These are phyloP conservation scores for Amphiprion clarkii DNA, from an alignment of 2,797 vertebrate genomes.

Conservation along the genomic window DNA sequence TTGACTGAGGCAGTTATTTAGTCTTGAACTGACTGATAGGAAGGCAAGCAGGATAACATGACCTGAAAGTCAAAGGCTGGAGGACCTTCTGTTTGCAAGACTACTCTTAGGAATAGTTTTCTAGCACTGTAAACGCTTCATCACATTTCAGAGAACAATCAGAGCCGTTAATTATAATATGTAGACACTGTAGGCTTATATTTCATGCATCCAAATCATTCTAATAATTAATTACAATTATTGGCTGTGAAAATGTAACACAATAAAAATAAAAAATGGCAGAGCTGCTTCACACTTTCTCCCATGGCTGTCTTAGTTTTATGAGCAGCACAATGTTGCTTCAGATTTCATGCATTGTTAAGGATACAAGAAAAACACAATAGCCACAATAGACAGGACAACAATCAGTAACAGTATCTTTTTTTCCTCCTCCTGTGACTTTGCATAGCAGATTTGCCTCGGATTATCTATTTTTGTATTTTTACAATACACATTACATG, in stretches of 20 bases:
- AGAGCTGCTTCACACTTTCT: background rate
- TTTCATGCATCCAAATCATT: background rate
- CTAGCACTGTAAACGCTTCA: background rate
- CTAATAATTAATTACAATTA: background rate
- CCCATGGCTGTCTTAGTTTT: background rate
- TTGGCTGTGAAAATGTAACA: background rate
- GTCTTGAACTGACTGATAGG: background rate
- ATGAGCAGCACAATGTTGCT: background rate
- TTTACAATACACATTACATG: background rate
- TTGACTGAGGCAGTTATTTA: slow-evolving; percentile 1
- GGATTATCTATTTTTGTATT: background rate
- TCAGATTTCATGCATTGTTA: background rate
- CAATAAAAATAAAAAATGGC: too few species aligned
- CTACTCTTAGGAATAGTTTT: background rate
- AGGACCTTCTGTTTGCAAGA: background rate
- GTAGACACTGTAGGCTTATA: too few species aligned
- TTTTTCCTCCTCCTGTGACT: background rate
- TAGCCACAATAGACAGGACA: background rate
- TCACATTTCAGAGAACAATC: too few species aligned
- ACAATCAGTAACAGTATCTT: background rate
- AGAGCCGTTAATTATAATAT: background rate
- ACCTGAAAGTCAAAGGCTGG: background rate
- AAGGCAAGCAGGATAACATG: background rate
- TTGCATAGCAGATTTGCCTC: background rate
- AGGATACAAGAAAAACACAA: background rate